Evolutionary conservation across 2,797 vertebrate genomes (phyloP), one percentile per base, ranked within the genome.

Genomic region (Pristis pectinata): DNA sequence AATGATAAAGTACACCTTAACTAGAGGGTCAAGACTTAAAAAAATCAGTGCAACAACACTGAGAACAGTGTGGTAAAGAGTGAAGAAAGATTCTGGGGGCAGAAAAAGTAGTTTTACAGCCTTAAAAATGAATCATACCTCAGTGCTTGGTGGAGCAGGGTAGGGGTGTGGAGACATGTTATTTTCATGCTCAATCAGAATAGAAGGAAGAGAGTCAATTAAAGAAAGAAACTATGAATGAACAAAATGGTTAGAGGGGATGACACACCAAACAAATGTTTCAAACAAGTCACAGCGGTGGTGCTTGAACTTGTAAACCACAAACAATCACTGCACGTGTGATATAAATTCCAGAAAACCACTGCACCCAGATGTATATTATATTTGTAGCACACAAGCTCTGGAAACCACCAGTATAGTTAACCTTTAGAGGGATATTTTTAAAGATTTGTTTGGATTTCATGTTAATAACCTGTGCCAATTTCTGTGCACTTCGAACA

Each of bases 321-420:
- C 24, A 27, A 59, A 59, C 44, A 30, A 87, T 56, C 53, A n/a
- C n/a, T 70, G 64, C 61, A 92, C n/a, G 41, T 37, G 15, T 27
- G n/a, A 64, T 92, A 92, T 41, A 24, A 67, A 92, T 92, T 10
- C 61, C 64, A 92, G n/a, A 19, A 70, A 67, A 92, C 15, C 56
- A 41, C 89, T 64, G 61, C n/a, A 67, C n/a, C 87, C 59, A n/a
- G 6, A 64, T 67, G n/a, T 37, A 1, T 44, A 64, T 61, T 37
- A 64, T 91, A 70, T 41, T 92, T 92, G 17, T 92, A 61, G 59
- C 89, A 67, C 89, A 22, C 89, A 67, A 67, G n/a, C 17, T 67
- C 89, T 92, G 89, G 85, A 92, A 92, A 92, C 61, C 17, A 92
- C 89, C 17, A 92, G 59, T 37, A 15, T 10, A 37, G 49, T 37